Conservation (phyloP, 1,140 invertebrate genomes). For the Himalopsyche phryganea region DNA sequence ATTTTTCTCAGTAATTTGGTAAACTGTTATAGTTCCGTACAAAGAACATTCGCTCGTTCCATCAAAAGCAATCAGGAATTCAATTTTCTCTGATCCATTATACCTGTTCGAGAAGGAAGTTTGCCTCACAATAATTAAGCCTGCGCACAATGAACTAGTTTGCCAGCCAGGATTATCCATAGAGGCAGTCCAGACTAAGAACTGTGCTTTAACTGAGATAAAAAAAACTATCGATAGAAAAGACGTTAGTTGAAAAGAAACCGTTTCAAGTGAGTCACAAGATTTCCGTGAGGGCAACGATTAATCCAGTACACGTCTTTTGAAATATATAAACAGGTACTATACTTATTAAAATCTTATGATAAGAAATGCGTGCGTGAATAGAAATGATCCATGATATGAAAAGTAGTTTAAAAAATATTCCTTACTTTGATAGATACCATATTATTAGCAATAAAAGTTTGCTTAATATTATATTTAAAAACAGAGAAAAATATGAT, state of each 20-base stretch:
- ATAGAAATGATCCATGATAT: no score
- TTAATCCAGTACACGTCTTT: no score
- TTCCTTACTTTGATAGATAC: no score
- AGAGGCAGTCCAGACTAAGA: slow-evolving; percentile 1
- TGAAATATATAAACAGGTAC: no score
- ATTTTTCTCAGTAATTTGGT: slow-evolving; percentile 9
- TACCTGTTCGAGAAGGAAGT: slow-evolving; percentile 12
- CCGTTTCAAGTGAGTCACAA: slow-evolving; percentile 8
- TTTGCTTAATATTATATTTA: no score
- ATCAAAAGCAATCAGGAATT: slow-evolving; percentile 33
- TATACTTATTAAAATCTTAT: no score
- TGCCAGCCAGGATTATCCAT: slow-evolving; percentile 25
- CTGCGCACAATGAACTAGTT: slow-evolving; percentile 28
- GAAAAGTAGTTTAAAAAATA: no score
- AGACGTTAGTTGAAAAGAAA: neutral
- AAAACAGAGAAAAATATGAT: no score
- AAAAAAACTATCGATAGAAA: slow-evolving; percentile 17
- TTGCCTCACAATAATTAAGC: slow-evolving; percentile 24
- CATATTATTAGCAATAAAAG: no score
- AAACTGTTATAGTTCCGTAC: slow-evolving; percentile 18
- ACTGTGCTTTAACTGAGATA: slow-evolving; percentile 23
- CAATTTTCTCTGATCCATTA: slow-evolving; percentile 26
- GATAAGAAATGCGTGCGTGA: no score
- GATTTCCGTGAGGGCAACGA: neutral
- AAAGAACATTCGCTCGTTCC: slow-evolving; percentile 17